Conservation (phyloP, 92 coral and sea anemone species). For the Parazoanthus swiftii region DNA sequence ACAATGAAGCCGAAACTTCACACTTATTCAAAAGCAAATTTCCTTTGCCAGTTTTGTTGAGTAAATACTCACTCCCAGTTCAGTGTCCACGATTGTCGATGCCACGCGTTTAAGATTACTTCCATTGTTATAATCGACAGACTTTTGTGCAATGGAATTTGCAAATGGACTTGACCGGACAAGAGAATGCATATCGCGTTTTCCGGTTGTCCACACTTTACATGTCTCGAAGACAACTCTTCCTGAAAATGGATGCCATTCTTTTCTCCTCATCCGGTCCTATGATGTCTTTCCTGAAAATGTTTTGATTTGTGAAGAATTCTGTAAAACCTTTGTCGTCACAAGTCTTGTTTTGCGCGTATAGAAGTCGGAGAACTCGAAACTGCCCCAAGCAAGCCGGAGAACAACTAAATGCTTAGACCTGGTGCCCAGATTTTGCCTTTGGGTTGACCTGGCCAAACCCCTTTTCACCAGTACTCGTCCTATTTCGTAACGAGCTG, state of each 20-base stretch:
- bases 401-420: not conserved
- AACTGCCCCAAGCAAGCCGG: not conserved
- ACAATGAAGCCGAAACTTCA: slow-evolving; percentile 44
- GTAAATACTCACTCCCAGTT: slow-evolving; percentile 32
- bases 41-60: slow-evolving; percentile 44
- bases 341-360: not conserved
- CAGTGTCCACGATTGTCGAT: slow-evolving; percentile 10
- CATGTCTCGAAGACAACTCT: slow-evolving; percentile 23
- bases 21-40: slow-evolving; percentile 46
- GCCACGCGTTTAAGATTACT: slow-evolving; percentile 43
- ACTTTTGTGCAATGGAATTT: slow-evolving; percentile 41
- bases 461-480: not conserved
- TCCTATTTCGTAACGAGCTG: slow-evolving; percentile 24
- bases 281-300: slow-evolving; percentile 69
- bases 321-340: slow-evolving; percentile 39
- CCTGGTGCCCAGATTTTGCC: not conserved
- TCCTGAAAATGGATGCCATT: slow-evolving; percentile 43
- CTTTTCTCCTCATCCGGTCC: slow-evolving; percentile 20
- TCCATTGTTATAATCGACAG: slow-evolving; percentile 27
- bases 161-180: slow-evolving; percentile 28
- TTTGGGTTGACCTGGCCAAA: not conserved
- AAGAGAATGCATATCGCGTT: slow-evolving; percentile 25
- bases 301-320: slow-evolving; percentile 65
- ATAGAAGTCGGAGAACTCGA: not conserved
- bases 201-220: slow-evolving; percentile 41